Conservation (phyloP, 1,140 invertebrate genomes). For the Phortica variegata region DNA sequence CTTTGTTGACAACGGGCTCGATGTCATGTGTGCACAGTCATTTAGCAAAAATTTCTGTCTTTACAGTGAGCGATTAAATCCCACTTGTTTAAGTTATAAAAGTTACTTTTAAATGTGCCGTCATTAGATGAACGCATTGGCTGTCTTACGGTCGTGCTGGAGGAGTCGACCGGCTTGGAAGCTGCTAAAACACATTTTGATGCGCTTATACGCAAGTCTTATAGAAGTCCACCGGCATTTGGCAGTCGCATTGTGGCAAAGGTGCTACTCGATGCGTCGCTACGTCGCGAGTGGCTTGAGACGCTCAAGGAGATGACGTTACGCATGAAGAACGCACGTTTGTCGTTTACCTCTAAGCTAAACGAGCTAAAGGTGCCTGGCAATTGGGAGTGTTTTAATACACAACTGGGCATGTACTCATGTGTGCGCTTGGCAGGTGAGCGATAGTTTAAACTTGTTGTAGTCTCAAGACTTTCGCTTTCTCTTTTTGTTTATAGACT, state of each 20-base stretch:
- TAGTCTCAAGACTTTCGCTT: slow-evolving; percentile 2
- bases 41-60: slow-evolving; percentile 98
- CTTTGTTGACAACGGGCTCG: slow-evolving; percentile 80
- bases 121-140: slow-evolving; percentile 63
- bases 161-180: slow-evolving; percentile 62
- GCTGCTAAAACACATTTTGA: slow-evolving; percentile 83
- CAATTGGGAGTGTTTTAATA: slow-evolving; percentile 88
- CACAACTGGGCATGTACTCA: slow-evolving; percentile 96
- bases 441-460: slow-evolving; percentile 1
- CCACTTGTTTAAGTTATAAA: too few relatives aligned
- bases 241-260: slow-evolving; percentile 84
- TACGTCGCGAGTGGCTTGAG: slow-evolving; percentile 82
- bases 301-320: slow-evolving; percentile 84
- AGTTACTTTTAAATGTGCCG: background rate
- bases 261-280: slow-evolving; percentile 73
- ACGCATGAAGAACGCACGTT: slow-evolving; percentile 85
- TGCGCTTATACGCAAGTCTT: slow-evolving; percentile 78
- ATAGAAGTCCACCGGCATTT: slow-evolving; percentile 75
- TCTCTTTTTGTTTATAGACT: slow-evolving; percentile 21
- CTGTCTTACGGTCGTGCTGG: slow-evolving; percentile 80
- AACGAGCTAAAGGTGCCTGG: slow-evolving; percentile 80
- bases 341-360: slow-evolving; percentile 74
- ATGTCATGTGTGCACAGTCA: slow-evolving; percentile 90
- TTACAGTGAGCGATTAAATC: slow-evolving; percentile 92
- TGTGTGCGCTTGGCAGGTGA: slow-evolving; percentile 58